Percentiles rank a stretch among this genome's conserved stretches.
Evolutionary conservation across 35 echinoderm and acorn worm species (phyloP).

Genomic region (Holothuria glaberrima): DNA sequence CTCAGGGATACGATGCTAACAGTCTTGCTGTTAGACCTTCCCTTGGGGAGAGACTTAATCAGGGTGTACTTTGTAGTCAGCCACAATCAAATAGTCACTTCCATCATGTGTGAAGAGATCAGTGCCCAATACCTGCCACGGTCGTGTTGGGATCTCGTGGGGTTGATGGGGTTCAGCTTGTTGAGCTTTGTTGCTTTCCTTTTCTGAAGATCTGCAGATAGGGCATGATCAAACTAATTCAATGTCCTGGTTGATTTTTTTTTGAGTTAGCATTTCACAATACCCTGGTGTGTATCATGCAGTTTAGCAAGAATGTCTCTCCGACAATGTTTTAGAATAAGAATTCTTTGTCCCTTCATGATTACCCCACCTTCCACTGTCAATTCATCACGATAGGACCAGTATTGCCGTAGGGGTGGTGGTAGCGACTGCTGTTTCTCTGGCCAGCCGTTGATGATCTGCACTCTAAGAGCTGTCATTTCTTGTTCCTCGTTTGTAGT

Average conservation of each 20-base stretch:
- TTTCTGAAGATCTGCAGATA: no score
- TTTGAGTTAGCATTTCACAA: constrained; percentile 66
- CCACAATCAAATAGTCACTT: constrained; percentile 23
- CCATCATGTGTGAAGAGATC: constrained; percentile 41
- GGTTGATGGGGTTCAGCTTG: constrained; percentile 17
- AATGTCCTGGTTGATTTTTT: constrained; percentile 74
- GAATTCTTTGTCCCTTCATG: constrained; percentile 20
- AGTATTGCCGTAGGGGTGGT: constrained; percentile 14
- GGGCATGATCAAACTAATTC: constrained; percentile 35
- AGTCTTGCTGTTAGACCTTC: constrained; percentile 5
- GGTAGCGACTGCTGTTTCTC: constrained; percentile 8
- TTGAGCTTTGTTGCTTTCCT: not conserved
- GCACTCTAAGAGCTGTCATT: constrained; percentile 17
- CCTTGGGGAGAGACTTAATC: constrained; percentile 14
- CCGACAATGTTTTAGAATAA: constrained; percentile 8
- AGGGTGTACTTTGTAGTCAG: constrained; percentile 48
- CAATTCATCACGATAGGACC: constrained; percentile 32
- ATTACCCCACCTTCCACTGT: constrained; percentile 10
- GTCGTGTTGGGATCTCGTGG: constrained; percentile 35
- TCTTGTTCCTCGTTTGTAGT: not conserved
- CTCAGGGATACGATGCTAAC: constrained; percentile 44
- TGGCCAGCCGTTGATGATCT: constrained; percentile 36
- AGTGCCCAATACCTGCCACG: constrained; percentile 43
- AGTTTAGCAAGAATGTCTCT: constrained; percentile 58
- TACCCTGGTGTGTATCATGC: constrained; percentile 72